These are phyloP conservation scores for Gymnocypris eckloni DNA, from an alignment of 2,797 vertebrate genomes.

Conservation along the genomic window DNA sequence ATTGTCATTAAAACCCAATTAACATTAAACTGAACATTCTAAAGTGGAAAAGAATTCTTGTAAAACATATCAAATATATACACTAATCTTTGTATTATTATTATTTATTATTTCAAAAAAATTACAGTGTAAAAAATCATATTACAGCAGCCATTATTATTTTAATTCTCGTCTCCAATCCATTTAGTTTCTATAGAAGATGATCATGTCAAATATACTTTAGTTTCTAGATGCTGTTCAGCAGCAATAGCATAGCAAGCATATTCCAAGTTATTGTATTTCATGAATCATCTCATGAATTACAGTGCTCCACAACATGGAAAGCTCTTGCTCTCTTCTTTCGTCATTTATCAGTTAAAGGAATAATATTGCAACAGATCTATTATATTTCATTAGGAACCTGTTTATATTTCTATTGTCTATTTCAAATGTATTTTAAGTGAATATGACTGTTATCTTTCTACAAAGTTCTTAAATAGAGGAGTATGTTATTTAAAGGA, in stretches of 20 bases:
- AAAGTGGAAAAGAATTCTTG: no score
- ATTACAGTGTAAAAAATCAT: background rate
- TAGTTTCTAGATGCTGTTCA: background rate
- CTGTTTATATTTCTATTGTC: background rate
- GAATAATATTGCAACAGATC: background rate
- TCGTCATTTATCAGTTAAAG: background rate
- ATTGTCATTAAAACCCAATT: no score
- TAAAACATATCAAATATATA: no score
- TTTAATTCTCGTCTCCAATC: background rate
- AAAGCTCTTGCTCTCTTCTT: background rate
- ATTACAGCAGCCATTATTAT: background rate
- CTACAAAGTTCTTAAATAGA: background rate
- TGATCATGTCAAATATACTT: background rate
- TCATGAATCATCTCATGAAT: background rate
- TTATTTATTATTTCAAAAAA: no score
- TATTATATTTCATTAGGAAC: background rate
- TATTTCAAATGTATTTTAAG: background rate
- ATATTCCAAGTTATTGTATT: background rate
- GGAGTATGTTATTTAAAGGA: constrained; percentile 2
- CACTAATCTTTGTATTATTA: no score
- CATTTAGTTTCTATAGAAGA: background rate
- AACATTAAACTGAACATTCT: no score
- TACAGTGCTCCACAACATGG: background rate
- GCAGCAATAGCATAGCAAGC: background rate
- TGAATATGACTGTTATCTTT: background rate